A percentile compares a stretch with the other conserved stretches of the same genome.
phyloP scores from a whole-genome alignment of 2,113 vertebrate species.

The Canis aureus region DNA sequence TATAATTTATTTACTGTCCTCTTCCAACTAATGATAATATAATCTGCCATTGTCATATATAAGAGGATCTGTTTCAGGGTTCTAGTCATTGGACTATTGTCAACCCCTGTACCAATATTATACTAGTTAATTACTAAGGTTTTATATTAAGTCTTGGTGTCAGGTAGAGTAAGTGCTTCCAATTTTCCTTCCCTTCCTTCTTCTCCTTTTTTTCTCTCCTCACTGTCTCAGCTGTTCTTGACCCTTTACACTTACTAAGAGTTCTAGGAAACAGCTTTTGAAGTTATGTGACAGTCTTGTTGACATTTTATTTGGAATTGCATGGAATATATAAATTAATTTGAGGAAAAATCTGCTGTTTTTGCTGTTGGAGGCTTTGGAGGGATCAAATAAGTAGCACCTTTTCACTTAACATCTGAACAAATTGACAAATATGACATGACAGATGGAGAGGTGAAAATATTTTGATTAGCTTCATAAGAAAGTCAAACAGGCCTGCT shows the following conservation, averaged over 20 bases:
- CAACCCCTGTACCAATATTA: background rate
- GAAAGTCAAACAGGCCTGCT: background rate
- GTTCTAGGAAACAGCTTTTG: constrained; percentile 54
- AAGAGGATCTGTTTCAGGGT: background rate
- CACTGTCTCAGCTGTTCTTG: background rate
- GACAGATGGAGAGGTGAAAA: background rate
- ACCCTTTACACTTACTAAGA: background rate
- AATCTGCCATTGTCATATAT: background rate
- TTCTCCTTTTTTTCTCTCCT: background rate
- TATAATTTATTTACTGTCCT: background rate
- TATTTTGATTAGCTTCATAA: constrained; percentile 20
- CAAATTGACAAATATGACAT: background rate
- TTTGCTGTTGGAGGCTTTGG: constrained; percentile 29
- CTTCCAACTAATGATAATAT: background rate
- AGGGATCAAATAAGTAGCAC: background rate
- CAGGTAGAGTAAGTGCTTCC: background rate
- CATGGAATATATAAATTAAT: constrained; percentile 44
- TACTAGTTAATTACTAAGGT: background rate
- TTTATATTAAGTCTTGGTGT: constrained; percentile 40
- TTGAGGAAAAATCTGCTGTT: background rate
- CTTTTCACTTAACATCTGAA: background rate
- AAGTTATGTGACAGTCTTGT: constrained; percentile 36
- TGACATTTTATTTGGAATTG: constrained; percentile 48
- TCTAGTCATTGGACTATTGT: background rate
- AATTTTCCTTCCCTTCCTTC: background rate